A percentile compares a stretch with the other conserved stretches of the same genome.
phyloP scores from a whole-genome alignment of 2,113 vertebrate genomes.

The Formicarius rufipectus region DNA sequence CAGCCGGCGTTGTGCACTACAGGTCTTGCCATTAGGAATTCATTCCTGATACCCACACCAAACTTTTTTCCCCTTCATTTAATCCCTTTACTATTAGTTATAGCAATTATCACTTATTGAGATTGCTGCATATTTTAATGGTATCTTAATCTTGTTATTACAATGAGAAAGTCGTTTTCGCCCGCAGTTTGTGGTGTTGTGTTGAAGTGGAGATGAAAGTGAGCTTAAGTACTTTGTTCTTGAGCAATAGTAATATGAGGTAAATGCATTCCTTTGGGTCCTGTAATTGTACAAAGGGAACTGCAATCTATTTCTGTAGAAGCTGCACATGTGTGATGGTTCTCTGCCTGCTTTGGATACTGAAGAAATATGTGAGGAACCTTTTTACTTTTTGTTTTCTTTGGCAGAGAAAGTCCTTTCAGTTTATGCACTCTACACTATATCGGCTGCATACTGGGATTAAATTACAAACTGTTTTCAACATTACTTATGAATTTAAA shows the following conservation, averaged over 20 bases:
- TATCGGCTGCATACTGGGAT: background rate
- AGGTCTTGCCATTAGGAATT: background rate
- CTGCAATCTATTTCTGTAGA: background rate
- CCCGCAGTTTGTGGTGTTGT: background rate
- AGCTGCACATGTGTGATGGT: rapidly evolving
- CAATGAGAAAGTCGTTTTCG: background rate
- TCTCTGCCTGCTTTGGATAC: background rate
- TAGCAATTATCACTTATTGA: background rate
- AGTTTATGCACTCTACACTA: background rate
- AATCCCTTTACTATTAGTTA: background rate
- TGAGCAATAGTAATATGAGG: background rate
- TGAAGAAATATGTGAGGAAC: background rate
- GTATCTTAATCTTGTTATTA: slow-evolving; percentile 10
- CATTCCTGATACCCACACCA: background rate
- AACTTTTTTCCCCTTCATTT: background rate
- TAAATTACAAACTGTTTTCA: slow-evolving; percentile 17
- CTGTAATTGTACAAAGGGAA: background rate
- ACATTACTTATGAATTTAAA: background rate
- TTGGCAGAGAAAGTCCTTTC: background rate
- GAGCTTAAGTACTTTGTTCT: background rate
- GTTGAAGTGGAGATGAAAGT: background rate
- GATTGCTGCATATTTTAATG: background rate
- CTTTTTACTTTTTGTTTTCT: background rate
- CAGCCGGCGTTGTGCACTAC: background rate
- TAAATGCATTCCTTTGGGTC: background rate